A percentile compares a stretch with the other conserved stretches of the same genome.
Evolutionary conservation across 2,888 invertebrate species (phyloP).

Genomic region (Mythimna loreyi): DNA sequence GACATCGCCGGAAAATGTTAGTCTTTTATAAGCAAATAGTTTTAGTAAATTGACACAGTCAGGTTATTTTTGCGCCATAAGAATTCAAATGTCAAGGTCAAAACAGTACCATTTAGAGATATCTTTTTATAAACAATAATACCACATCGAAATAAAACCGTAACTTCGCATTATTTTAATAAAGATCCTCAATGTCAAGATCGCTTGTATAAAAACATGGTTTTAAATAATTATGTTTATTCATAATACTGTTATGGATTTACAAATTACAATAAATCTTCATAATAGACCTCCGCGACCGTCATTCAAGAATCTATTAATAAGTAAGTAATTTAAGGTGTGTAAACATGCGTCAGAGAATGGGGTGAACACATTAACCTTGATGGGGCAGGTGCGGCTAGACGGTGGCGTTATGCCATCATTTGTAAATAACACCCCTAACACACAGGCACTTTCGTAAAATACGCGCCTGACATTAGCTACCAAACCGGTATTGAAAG

Average conservation of each 20-base stretch:
- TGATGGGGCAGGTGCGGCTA: conserved; percentile 65
- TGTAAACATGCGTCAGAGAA: conserved; percentile 53
- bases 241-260: conserved; percentile 29
- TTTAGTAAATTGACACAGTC: neutral
- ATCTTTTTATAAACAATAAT: conserved; percentile 40
- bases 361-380: conserved; percentile 68
- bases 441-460: conserved; percentile 23
- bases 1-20: neutral
- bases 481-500: conserved; percentile 21
- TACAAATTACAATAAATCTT: conserved; percentile 26
- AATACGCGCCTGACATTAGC: conserved; percentile 12
- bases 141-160: conserved; percentile 11
- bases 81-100: conserved; percentile 31
- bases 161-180: conserved; percentile 23
- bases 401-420: conserved; percentile 60
- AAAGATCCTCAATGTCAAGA: conserved; percentile 43
- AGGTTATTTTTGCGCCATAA: conserved; percentile 17
- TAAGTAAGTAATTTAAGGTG: conserved; percentile 44
- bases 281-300: conserved; percentile 15
- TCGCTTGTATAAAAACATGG: conserved; percentile 20
- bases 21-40: neutral
- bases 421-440: conserved; percentile 56
- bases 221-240: conserved; percentile 28
- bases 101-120: conserved; percentile 5
- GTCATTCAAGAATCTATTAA: conserved; percentile 29